These are phyloP conservation scores for Perodicticus potto DNA, from an alignment of 2,797 vertebrate species.

Conservation along the genomic window DNA sequence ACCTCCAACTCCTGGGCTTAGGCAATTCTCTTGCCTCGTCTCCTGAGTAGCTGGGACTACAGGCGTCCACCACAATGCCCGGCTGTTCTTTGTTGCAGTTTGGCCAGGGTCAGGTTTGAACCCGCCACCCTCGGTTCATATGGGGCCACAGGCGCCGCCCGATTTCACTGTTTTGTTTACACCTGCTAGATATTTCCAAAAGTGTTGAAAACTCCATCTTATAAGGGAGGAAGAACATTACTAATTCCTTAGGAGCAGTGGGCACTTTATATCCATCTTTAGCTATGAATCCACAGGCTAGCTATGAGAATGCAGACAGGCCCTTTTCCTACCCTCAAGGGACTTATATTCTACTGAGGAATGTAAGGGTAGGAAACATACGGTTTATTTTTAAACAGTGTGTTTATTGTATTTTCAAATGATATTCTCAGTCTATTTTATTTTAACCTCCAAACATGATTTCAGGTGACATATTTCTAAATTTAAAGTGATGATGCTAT, in stretches of 20 bases:
- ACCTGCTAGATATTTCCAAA: neutral
- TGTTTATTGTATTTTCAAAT: conserved; percentile 37
- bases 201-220: neutral
- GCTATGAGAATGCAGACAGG: neutral
- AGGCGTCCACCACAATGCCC: no score
- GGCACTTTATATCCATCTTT: neutral
- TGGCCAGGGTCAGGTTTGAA: no score
- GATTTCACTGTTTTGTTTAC: conserved; percentile 11
- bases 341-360: neutral
- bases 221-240: neutral
- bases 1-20: no score
- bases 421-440: conserved; percentile 43
- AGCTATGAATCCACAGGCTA: neutral
- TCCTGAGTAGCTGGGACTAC: no score
- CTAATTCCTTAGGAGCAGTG: conserved; percentile 16
- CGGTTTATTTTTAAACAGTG: conserved; percentile 32
- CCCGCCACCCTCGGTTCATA: no score
- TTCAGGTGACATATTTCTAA: conserved; percentile 29
- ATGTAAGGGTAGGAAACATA: neutral
- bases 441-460: conserved; percentile 12
- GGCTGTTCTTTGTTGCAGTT: no score
- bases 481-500: conserved; percentile 20
- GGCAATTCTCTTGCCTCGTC: no score
- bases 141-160: no score
- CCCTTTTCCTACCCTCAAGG: neutral